Base-by-base conservation (phyloP, 2,113 vertebrate genomes). In the Eonycteris spelaea region DNA sequence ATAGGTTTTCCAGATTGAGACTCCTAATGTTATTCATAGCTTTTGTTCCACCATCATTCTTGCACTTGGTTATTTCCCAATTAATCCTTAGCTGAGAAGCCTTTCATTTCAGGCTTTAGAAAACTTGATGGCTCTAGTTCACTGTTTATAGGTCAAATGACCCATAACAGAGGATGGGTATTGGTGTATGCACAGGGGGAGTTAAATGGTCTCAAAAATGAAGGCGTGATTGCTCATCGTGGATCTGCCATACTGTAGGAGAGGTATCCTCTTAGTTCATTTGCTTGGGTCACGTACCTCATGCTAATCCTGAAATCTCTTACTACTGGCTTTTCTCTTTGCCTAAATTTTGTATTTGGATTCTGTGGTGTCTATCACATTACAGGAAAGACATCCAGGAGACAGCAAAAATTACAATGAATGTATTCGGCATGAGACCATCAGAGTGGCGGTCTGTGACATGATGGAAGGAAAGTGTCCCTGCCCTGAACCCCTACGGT, bases 341-440 rank as follows among this genome's bases (percentile, higher is more conserved):
- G 40, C 38, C 16, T 94, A 38, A 89, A 43, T 33, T 83, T 67
- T 90, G 51, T 33, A 30, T 21, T 92, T 88, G 86, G 28, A 10
- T 91, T 1, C 90, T 75, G 15, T 95, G 71, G 28, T 71, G 33
- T 96, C 61, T 91, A 8, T 98, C 51, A 78, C 14, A 90, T 97
- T 98, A 33, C 97, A 99, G 99, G 99, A 99, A 97, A 99, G 99
- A 70, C 99, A 99, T 98, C 99, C 99, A 0, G 99, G 99, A 71
- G 99, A 99, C 98, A 99, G 99, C 97, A 99, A 99, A 98, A 99
- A 99, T 98, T 99, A 99, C 96, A 99, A 99, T 0, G 99, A 99
- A 98, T 99, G 99, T 92, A 99, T 99, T 96, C 99, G 99, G 77
- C 99, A 99, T 9, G 99, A 99, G 97, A 99, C 99, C 89, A 99